Conservation (phyloP, 2,888 invertebrate species). For the Endotricha flammealis region DNA sequence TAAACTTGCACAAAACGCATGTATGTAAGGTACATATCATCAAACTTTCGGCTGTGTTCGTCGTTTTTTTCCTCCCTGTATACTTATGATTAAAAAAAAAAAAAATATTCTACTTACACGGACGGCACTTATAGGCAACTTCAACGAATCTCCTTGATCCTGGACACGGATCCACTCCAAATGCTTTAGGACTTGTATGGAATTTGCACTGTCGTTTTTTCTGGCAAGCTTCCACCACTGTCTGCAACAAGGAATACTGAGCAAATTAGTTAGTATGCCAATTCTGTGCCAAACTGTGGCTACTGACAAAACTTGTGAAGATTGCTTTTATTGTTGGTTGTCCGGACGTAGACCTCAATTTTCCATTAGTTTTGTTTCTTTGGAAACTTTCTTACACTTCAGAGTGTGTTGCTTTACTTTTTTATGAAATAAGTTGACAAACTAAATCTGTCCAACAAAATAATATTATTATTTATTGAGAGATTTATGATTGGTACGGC, state of each 20-base stretch:
- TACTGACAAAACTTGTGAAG: background rate
- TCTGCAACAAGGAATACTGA: constrained; percentile 94
- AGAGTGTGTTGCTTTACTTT: too few relatives aligned
- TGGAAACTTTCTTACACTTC: too few relatives aligned
- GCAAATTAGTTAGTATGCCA: constrained; percentile 61
- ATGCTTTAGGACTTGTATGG: constrained; percentile 91
- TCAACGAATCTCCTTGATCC: constrained; percentile 94
- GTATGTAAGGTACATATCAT: too few relatives aligned
- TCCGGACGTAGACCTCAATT: background rate
- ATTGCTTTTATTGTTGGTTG: background rate
- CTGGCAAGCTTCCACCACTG: constrained; percentile 95
- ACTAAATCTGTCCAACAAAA: too few relatives aligned
- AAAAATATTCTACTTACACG: constrained; percentile 84
- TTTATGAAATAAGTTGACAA: too few relatives aligned
- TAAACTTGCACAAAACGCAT: too few relatives aligned
- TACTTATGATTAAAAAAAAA: too few relatives aligned
- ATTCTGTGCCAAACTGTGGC: constrained; percentile 25
- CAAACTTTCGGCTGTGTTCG: too few relatives aligned
- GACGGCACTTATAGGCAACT: constrained; percentile 97
- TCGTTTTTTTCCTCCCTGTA: too few relatives aligned
- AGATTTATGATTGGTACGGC: too few relatives aligned
- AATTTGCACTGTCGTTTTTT: constrained; percentile 95
- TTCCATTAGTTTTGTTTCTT: too few relatives aligned
- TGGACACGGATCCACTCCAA: constrained; percentile 95
- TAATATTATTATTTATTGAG: too few relatives aligned